These are phyloP conservation scores for Drosophila suzukii DNA, from an alignment of 1,140 invertebrate genomes.

Conservation along the genomic window DNA sequence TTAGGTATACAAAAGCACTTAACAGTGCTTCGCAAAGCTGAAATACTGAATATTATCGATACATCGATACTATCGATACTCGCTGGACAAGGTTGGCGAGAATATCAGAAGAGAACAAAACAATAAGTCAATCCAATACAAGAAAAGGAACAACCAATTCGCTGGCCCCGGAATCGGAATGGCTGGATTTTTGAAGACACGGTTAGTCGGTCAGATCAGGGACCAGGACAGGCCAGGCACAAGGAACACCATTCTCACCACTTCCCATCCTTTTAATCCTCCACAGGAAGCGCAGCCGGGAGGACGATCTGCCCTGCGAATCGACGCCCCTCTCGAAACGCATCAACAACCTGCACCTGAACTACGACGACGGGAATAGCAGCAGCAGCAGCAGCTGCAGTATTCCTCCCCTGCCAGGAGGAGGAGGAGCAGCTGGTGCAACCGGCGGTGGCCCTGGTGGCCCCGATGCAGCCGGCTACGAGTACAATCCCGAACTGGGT, in stretches of 20 bases:
- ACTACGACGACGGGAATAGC: slow-evolving; percentile 73
- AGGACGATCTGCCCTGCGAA: slow-evolving; percentile 76
- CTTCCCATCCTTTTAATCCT: neutral
- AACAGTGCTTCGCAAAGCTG: too few species aligned
- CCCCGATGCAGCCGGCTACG: slow-evolving; percentile 26
- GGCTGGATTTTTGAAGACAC: slow-evolving; percentile 62
- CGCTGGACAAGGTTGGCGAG: neutral
- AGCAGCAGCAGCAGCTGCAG: slow-evolving; percentile 71
- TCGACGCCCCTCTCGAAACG: slow-evolving; percentile 80
- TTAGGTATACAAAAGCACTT: too few species aligned
- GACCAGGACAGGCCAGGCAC: neutral
- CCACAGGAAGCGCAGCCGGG: slow-evolving; percentile 79
- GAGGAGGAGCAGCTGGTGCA: slow-evolving; percentile 32
- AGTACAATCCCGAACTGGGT: slow-evolving; percentile 76
- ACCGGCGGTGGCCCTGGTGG: slow-evolving; percentile 8
- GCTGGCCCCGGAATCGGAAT: slow-evolving; percentile 34
- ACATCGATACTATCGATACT: too few species aligned
- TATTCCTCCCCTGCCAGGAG: slow-evolving; percentile 35
- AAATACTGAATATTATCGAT: too few species aligned
- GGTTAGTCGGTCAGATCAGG: slow-evolving; percentile 27
- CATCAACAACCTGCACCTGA: slow-evolving; percentile 81
- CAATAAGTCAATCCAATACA: neutral
- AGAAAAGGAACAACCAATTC: neutral
- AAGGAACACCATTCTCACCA: too few species aligned
- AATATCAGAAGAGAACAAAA: neutral